A percentile compares a stretch with the other conserved stretches of the same genome.
Evolutionary conservation across 2,113 vertebrate species (phyloP).

Genomic region (Chamaea fasciata): DNA sequence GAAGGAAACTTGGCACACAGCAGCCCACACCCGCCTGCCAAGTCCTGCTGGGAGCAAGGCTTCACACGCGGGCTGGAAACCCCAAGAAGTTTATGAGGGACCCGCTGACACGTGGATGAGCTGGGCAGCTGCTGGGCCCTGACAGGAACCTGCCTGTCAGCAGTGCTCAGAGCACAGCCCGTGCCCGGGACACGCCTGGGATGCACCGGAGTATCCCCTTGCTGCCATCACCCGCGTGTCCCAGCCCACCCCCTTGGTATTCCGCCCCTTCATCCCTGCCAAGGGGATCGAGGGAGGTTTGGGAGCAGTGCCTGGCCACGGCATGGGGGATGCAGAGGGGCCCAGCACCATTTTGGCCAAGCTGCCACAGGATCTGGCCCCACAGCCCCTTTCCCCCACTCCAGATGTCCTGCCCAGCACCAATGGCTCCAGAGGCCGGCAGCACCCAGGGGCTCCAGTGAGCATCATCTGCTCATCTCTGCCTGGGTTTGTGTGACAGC

Average conservation of each 20-base stretch:
- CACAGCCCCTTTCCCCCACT: fast-evolving
- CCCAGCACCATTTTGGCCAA: neutral
- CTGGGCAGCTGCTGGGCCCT: neutral
- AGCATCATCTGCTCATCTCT: neutral
- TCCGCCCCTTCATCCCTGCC: fast-evolving
- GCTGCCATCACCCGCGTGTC: fast-evolving
- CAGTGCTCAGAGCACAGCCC: neutral
- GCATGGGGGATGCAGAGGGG: fast-evolving
- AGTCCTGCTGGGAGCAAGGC: neutral
- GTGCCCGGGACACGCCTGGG: neutral
- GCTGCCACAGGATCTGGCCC: neutral
- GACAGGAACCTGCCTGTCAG: neutral
- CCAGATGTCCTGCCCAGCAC: neutral
- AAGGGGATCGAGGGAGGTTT: fast-evolving
- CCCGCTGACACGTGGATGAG: neutral
- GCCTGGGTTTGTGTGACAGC: neutral
- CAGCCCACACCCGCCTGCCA: neutral
- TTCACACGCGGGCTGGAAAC: neutral
- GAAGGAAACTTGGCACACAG: conserved; percentile 10
- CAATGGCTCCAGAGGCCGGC: fast-evolving
- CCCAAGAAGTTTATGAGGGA: neutral
- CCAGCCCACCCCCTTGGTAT: neutral
- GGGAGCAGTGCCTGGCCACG: fast-evolving
- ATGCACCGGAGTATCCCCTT: neutral
- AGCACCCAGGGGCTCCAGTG: fast-evolving